Conservation (phyloP, 2,888 invertebrate species). For the Trachelus troglodyta region DNA sequence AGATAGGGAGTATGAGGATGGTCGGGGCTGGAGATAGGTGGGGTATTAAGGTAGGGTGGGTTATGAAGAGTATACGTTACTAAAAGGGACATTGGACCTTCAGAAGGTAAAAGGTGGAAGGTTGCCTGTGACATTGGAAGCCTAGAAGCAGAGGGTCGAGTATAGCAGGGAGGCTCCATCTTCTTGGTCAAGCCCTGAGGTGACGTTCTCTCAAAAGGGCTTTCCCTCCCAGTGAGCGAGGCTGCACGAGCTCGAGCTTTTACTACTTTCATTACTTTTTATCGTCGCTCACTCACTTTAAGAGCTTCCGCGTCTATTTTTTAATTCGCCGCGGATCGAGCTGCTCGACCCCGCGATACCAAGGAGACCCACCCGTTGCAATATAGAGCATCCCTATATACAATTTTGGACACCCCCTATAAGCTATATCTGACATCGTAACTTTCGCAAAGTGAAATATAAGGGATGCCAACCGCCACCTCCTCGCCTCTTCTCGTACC, state of each 20-base stretch:
- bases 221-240: conserved; percentile 20
- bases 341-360: conserved; percentile 14
- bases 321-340: conserved; percentile 56
- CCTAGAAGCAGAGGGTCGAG: neutral
- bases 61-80: neutral
- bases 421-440: conserved; percentile 55
- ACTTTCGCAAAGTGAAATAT: conserved; percentile 59
- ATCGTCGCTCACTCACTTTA: conserved; percentile 55
- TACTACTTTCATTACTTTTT: conserved; percentile 62
- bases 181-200: conserved; percentile 31
- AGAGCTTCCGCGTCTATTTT: conserved; percentile 53
- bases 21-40: neutral
- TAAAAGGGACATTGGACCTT: neutral
- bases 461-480: conserved; percentile 34
- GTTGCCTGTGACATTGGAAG: conserved; percentile 3
- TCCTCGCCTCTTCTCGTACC: neutral
- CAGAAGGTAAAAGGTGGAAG: conserved; percentile 7
- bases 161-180: conserved; percentile 13
- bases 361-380: neutral
- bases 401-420: neutral
- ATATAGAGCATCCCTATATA: neutral
- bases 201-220: conserved; percentile 43
- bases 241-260: conserved; percentile 33
- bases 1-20: conserved; percentile 17
- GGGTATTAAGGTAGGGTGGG: neutral